Evolutionary conservation across 2,113 vertebrate species (phyloP), one percentile per base, ranked within the genome.

Genomic region (Vanacampus margaritifer): DNA sequence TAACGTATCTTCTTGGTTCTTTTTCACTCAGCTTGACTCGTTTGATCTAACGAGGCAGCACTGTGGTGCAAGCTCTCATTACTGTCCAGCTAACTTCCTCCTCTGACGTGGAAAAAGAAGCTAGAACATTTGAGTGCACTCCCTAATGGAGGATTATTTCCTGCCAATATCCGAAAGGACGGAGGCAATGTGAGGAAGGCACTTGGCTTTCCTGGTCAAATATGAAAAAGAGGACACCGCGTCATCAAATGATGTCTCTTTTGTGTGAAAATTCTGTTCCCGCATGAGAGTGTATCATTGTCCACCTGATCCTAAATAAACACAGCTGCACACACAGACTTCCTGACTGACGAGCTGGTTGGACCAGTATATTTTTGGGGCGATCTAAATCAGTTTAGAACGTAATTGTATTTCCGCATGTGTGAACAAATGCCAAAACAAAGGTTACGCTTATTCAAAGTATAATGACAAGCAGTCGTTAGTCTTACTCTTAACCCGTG

Each of bases 121-220:
- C 45, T 67, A 19, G 12, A 60, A 60, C 21, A 28, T 64, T n/a
- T 71, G 59, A 68, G 68, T 56, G 60, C 16, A 36, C 24, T 58
- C 46, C 67, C 71, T 75, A 78, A 78, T 78, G 79, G 61, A 72
- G n/a, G n/a, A 81, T 74, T 70, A 65, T 70, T 82, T 82, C 77
- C 71, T 65, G 23, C 41, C 53, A 64, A 48, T 35, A 19, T 16
- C n/a, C n/a, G 6, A n/a, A 26, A 71, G 43, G 53, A 67, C 80
- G 19, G 63, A 71, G 64, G 65, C 9, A 0, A 64, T 54, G 56
- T 12, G 23, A 71, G 43, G 51, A 41, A 53, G 71, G 23, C 23
- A 5, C 61, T 65, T 78, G 36, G 36, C 41, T 72, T 21, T n/a
- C 28, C 68, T 51, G 17, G 24, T 50, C 45, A 57, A 35, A 73